A percentile compares a stretch with the other conserved stretches of the same genome.
Conservation (phyloP, 1,140 invertebrate species). For the Ectropis grisescens region DNA sequence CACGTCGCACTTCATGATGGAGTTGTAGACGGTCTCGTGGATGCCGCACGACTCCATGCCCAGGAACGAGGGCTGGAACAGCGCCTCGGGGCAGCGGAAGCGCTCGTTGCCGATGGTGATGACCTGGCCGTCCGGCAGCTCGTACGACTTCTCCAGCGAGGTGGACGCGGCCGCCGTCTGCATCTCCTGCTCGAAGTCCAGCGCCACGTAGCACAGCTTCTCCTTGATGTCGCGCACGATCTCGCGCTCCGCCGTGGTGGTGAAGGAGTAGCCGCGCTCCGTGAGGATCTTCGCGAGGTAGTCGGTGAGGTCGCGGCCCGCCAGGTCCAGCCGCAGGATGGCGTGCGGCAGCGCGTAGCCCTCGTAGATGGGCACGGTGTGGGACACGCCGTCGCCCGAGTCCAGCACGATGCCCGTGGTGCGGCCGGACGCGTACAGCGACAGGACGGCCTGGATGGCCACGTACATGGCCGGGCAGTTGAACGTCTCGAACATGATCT, state of each 20-base stretch:
- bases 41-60: slow-evolving; percentile 61
- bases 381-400: slow-evolving; percentile 87
- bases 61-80: slow-evolving; percentile 76
- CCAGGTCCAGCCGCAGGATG: slow-evolving; percentile 90
- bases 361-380: too few relatives aligned
- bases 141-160: slow-evolving; percentile 86
- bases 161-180: slow-evolving; percentile 84
- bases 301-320: slow-evolving; percentile 80
- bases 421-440: slow-evolving; percentile 84
- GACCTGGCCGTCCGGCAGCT: slow-evolving; percentile 82
- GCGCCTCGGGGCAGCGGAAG: slow-evolving; percentile 88
- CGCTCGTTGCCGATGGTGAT: slow-evolving; percentile 92
- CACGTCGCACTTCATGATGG: slow-evolving; percentile 95
- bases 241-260: slow-evolving; percentile 77
- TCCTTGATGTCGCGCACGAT: too few relatives aligned
- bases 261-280: too few relatives aligned
- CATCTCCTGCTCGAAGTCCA: too few relatives aligned
- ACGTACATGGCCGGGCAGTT: too few relatives aligned
- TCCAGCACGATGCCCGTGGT: slow-evolving; percentile 86
- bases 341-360: too few relatives aligned
- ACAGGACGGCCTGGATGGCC: too few relatives aligned
- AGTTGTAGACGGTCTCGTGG: too few relatives aligned
- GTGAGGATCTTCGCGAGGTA: slow-evolving; percentile 83
- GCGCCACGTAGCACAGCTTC: too few relatives aligned
- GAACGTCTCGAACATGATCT: too few relatives aligned